Percentiles rank a stretch among this genome's conserved stretches.
Evolutionary conservation across 2,113 vertebrate genomes (phyloP).

Genomic region (human (Homo sapiens)): DNA sequence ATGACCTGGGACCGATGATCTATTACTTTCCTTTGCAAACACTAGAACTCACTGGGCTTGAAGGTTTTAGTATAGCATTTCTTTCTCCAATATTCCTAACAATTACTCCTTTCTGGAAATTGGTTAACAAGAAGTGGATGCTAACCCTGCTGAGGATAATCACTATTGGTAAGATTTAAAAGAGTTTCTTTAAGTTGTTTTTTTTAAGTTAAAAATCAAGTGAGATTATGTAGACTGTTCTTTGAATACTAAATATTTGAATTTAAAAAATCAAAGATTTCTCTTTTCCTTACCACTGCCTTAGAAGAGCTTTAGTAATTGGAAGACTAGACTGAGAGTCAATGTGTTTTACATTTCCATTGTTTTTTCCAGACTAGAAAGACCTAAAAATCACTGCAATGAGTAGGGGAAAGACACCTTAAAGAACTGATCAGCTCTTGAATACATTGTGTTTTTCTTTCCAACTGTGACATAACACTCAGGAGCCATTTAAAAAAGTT

Average conservation of each 20-base stretch:
- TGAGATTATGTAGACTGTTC: neutral
- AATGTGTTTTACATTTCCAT: neutral
- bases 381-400: neutral
- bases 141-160: constrained; percentile 78
- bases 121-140: constrained; percentile 77
- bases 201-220: neutral
- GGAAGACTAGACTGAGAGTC: neutral
- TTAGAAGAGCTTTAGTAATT: neutral
- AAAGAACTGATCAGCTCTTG: neutral
- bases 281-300: neutral
- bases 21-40: constrained; percentile 87
- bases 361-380: neutral
- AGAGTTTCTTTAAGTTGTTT: neutral
- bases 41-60: constrained; percentile 82
- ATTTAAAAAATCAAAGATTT: neutral
- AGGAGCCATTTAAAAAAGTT: neutral
- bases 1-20: constrained; percentile 82
- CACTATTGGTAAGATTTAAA: constrained; percentile 80
- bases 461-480: neutral
- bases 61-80: constrained; percentile 76
- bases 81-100: constrained; percentile 79
- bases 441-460: neutral
- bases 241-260: neutral
- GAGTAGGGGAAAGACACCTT: neutral
- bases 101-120: constrained; percentile 77